A percentile compares a stretch with the other conserved stretches of the same genome.
Evolutionary conservation across 2,113 vertebrate genomes (phyloP).

Genomic region (Hiodon alosoides): DNA sequence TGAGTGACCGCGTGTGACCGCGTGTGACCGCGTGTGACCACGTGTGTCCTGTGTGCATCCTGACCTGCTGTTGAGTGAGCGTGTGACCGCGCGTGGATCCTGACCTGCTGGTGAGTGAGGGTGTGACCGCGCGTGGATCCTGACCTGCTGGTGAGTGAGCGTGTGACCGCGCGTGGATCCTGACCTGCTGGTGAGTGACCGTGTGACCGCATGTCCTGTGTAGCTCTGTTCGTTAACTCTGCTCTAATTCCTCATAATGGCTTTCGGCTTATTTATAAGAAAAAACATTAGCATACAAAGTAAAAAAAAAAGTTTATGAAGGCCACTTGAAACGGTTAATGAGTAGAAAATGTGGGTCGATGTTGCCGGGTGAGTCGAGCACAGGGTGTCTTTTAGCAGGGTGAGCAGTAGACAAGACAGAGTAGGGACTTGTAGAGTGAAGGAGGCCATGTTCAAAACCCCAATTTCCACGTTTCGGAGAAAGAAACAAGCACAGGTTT

Average conservation of each 20-base stretch:
- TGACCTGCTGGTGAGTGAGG: background rate
- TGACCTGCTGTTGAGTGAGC: background rate
- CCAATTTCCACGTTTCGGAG: too few relatives aligned
- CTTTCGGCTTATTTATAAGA: too few relatives aligned
- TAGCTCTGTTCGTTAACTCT: constrained; percentile 74
- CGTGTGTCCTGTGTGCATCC: background rate
- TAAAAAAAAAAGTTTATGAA: too few relatives aligned
- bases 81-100: background rate
- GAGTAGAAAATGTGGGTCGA: background rate
- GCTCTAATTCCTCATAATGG: too few relatives aligned
- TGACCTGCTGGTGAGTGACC: background rate
- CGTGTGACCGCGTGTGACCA: background rate
- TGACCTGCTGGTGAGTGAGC: background rate
- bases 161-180: background rate
- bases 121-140: too few relatives aligned
- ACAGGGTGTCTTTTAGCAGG: too few relatives aligned
- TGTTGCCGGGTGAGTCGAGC: background rate
- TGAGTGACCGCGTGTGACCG: background rate
- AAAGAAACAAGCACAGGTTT: too few relatives aligned
- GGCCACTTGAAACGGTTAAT: too few relatives aligned
- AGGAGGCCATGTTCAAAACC: too few relatives aligned
- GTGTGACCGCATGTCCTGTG: constrained; percentile 62
- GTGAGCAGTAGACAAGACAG: too few relatives aligned
- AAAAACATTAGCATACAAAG: too few relatives aligned
- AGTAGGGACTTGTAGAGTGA: too few relatives aligned